These are phyloP conservation scores for Holothuria scabra DNA, from an alignment of 53 echinoderm and acorn worm genomes.

Conservation along the genomic window DNA sequence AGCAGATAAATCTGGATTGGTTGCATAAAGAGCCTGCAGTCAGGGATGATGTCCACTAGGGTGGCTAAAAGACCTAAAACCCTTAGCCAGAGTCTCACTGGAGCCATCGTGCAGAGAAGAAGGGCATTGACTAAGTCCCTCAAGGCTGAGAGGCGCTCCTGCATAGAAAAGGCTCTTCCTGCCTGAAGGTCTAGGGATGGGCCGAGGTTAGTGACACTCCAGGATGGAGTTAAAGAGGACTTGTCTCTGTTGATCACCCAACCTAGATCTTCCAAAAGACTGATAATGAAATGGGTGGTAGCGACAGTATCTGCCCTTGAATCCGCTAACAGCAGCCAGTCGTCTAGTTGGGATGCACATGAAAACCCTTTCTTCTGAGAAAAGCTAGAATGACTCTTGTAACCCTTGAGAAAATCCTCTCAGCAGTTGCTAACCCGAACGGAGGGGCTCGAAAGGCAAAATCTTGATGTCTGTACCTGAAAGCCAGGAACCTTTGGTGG, in stretches of 20 bases:
- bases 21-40: neutral
- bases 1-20: neutral
- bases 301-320: neutral
- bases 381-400: neutral
- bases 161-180: neutral
- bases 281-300: neutral
- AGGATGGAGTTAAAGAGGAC: neutral
- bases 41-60: neutral
- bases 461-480: too few species aligned
- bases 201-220: neutral
- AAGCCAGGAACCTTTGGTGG: too few species aligned
- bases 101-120: too few species aligned
- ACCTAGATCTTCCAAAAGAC: neutral
- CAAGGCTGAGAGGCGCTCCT: neutral
- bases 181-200: neutral
- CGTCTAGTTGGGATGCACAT: neutral
- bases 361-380: neutral
- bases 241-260: neutral
- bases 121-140: neutral
- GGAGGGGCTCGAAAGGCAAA: neutral
- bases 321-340: neutral
- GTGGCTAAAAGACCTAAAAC: neutral
- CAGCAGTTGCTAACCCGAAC: neutral
- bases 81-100: neutral
- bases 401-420: neutral